Evolutionary conservation across 2,797 vertebrate genomes (phyloP), one percentile per base, ranked within the genome.

Genomic region (Sphenopsis melanotis): DNA sequence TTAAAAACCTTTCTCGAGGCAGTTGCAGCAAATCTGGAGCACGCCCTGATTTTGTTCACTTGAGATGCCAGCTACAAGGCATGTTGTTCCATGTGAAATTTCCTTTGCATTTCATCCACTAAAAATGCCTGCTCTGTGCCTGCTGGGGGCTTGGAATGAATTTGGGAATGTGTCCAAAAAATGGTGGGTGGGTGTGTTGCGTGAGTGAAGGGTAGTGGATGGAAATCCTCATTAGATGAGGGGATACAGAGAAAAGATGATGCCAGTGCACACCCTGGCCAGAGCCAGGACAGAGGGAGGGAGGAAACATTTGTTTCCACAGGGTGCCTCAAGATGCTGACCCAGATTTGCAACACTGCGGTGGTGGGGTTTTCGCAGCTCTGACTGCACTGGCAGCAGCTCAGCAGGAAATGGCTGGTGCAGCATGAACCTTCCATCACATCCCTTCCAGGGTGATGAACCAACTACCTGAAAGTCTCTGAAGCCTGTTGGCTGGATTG

Each of bases 11-110:
- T 83, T 95, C 93, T 82, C 89, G 86, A 69, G 76, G 87, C 89
- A 87, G 61, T 88, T 76, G 72, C 65, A 91, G 91, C 47, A 85
- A 93, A 89, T 96, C 89, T 94, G 84, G 95, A 89, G 65, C 94
- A 86, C 2, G 11, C 91, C 89, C 60, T 91, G 80, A 76, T 91
- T 96, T 79, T 10, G 19, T 76, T 92, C 91, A 88, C 85, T 95
- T 53, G 91, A 89, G 84, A 91, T 96, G 91, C 69, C 91, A 92
- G 89, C 87, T 96, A 87, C 72, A 49, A 95, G 94, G 92, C 84
- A 57, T 46, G 59, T 49, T 81, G 78, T 72, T 95, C 92, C 66
- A 72, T 63, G 79, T 56, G 84, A 72, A 75, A 92, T 89, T 93
- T 82, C 55, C 83, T 93, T 52, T 63, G 55, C 66, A 2, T 89